A percentile compares a stretch with the other conserved stretches of the same genome.
phyloP scores from a whole-genome alignment of 2,797 vertebrate species.

The Alca torda region DNA sequence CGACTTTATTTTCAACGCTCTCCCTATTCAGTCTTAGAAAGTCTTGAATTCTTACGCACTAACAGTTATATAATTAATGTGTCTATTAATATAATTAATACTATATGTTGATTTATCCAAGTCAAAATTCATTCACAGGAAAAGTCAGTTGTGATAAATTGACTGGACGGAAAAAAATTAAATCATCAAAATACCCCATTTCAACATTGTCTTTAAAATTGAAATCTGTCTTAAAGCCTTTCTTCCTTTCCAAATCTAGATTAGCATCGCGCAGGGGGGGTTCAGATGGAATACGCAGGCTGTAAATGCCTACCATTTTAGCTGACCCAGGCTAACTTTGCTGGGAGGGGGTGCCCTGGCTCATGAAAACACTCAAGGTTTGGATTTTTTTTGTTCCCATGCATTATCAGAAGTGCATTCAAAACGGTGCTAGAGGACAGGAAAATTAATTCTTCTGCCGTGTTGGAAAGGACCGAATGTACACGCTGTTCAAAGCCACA shows the following conservation, averaged over 20 bases:
- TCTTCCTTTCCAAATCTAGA: background rate
- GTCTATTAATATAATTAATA: slow-evolving; percentile 35
- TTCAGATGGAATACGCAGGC: background rate
- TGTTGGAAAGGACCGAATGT: background rate
- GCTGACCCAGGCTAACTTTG: background rate
- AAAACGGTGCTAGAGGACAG: background rate
- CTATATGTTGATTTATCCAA: background rate
- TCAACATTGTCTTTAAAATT: background rate
- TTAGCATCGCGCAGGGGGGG: background rate
- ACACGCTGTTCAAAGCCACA: background rate
- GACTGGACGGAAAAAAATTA: background rate
- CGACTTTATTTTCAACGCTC: background rate
- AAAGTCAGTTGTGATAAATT: background rate
- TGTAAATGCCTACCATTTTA: background rate
- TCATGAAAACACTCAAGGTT: background rate
- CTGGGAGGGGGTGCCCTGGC: background rate
- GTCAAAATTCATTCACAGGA: background rate
- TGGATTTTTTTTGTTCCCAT: background rate
- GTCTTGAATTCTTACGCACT: background rate
- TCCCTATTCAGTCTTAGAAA: background rate
- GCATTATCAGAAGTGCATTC: background rate
- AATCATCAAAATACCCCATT: background rate
- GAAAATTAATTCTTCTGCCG: background rate
- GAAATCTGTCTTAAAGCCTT: background rate
- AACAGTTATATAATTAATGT: slow-evolving; percentile 9